Evolutionary conservation across 1,140 invertebrate species (phyloP).

Genomic region (Holcopasites calliopsidis): DNA sequence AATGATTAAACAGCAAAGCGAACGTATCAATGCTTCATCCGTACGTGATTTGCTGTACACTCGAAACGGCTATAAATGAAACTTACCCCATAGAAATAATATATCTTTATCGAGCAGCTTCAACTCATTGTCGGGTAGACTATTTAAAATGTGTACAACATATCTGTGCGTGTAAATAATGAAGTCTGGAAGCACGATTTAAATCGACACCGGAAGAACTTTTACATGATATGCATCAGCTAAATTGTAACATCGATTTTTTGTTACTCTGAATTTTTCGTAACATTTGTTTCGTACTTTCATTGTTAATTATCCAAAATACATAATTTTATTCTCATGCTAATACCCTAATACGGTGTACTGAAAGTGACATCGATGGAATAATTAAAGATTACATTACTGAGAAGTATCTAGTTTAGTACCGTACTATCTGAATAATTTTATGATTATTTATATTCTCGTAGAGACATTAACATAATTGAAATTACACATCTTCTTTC

Average conservation of each 20-base stretch:
- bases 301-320: background rate
- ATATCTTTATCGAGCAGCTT: background rate
- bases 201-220: background rate
- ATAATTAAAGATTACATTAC: slow-evolving; percentile 5
- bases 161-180: slow-evolving; percentile 39
- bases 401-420: no score
- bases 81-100: background rate
- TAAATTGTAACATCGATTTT: background rate
- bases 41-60: background rate
- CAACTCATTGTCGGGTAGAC: background rate
- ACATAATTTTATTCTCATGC: background rate
- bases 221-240: background rate
- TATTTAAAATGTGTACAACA: slow-evolving; percentile 13
- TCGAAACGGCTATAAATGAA: slow-evolving; percentile 8
- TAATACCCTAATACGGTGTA: background rate
- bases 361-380: background rate
- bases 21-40: background rate
- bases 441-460: slow-evolving; percentile 16
- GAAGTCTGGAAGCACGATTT: background rate
- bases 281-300: background rate
- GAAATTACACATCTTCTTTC: slow-evolving; percentile 1
- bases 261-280: background rate
- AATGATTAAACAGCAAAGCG: slow-evolving; percentile 3
- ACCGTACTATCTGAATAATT: no score
- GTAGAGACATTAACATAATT: slow-evolving; percentile 3